These are phyloP conservation scores for Oceanites oceanicus DNA, from an alignment of 2,113 vertebrate genomes.

Conservation along the genomic window DNA sequence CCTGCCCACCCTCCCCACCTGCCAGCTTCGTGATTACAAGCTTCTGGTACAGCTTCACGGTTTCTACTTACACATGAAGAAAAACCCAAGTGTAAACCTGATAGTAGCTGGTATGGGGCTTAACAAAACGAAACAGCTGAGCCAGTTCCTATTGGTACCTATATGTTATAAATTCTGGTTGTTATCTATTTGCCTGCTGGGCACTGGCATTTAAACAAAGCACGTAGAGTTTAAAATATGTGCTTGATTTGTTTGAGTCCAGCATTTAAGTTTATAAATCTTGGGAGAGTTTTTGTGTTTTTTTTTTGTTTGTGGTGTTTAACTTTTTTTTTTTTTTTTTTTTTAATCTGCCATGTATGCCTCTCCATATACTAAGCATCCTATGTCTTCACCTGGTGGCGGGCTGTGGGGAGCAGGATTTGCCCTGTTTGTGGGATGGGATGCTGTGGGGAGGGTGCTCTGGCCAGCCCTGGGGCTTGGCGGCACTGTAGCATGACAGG, in stretches of 20 bases:
- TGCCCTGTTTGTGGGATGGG: not conserved
- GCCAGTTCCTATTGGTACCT: not conserved
- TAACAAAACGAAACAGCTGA: not conserved
- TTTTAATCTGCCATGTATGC: not conserved
- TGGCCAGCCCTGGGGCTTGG: not conserved
- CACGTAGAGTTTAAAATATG: not conserved
- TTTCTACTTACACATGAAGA: not conserved
- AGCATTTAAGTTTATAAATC: not conserved
- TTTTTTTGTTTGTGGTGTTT: not conserved
- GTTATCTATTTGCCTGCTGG: not conserved
- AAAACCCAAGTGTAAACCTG: slow-evolving; percentile 48
- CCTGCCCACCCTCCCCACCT: not conserved
- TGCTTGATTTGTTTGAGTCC: not conserved
- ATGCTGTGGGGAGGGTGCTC: fast-evolving
- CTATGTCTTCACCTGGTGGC: not conserved
- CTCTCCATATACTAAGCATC: not conserved
- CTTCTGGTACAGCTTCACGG: slow-evolving; percentile 6
- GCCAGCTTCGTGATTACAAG: not conserved
- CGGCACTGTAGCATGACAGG: too few species aligned
- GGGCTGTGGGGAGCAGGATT: not conserved
- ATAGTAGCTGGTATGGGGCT: slow-evolving; percentile 34
- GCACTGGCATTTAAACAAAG: slow-evolving; percentile 21
- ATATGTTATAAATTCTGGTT: not conserved
- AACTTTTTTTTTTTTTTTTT: not conserved
- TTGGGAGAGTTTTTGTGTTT: not conserved